Evolutionary conservation across 2,888 invertebrate species (phyloP), one percentile per base, ranked within the genome.

Genomic region (Machimus atricapillus): DNA sequence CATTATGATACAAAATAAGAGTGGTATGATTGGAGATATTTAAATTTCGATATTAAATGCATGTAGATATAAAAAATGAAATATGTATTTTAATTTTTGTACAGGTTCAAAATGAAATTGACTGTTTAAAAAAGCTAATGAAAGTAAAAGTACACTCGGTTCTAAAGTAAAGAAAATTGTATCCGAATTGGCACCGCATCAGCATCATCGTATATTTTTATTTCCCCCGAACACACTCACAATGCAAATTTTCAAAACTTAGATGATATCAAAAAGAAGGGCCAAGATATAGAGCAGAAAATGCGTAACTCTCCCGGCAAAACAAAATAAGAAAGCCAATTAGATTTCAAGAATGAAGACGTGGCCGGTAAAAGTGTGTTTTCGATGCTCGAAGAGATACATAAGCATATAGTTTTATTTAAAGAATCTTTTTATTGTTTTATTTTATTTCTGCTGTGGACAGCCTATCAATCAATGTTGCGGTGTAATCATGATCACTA

Each of bases 271-370:
- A 81, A n/a, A 78, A 31, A 81, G 46, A 81, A 82, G 56, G 82
- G 58, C 56, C 82, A 37, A 12, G 58, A 82, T 58, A 37, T 82
- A 66, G 82, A 82, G 34, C 34, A 58, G 52, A 82, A n/a, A 58
- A 82, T 82, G 82, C 12, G 82, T 82, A 19, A 66, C 23, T 23
- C 23, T 19, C 66, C 27, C 66, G 27, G 19, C 66, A 76, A 76
- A 76, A 76, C 37, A 76, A 27, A 37, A 40, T 76, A n/a, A 76
- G 37, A 76, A 76, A 76, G 66, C 23, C 66, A 66, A 79, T 34
- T 40, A 16, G 52, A 52, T 27, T 52, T 52, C 52, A 79, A 79
- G 79, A 79, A 79, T 79, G 46, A 79, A 52, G 52, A 46, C n/a
- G 52, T 7, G 31, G 1, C n/a, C 76, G 37, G 79, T 79, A 40